A percentile compares a stretch with the other conserved stretches of the same genome.
Conservation (phyloP, 1,140 invertebrate species). For the Papilio helenus region DNA sequence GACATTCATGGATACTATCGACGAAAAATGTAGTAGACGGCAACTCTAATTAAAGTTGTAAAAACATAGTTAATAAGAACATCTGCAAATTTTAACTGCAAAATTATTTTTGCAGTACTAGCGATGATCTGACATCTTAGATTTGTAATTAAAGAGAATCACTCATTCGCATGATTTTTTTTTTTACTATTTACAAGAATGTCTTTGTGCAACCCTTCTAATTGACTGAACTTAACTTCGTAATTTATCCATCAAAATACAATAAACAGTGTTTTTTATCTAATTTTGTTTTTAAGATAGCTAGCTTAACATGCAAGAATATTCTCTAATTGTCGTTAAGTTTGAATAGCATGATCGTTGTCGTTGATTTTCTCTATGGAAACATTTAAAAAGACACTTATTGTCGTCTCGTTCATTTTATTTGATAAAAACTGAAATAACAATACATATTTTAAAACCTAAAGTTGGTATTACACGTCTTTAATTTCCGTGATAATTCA, state of each 20-base stretch:
- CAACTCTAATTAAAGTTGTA: too few species aligned
- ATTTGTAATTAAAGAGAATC: too few species aligned
- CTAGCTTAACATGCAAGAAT: background rate
- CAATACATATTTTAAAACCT: background rate
- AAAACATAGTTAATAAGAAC: too few species aligned
- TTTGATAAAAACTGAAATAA: background rate
- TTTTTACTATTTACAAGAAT: background rate
- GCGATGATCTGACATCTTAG: too few species aligned
- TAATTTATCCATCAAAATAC: background rate
- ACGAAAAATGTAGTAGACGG: too few species aligned
- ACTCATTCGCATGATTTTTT: too few species aligned
- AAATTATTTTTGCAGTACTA: too few species aligned
- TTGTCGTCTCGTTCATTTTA: background rate
- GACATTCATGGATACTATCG: too few species aligned
- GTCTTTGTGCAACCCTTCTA: background rate
- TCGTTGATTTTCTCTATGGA: background rate
- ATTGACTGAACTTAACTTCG: background rate
- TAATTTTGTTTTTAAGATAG: background rate
- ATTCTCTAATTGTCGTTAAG: slow-evolving; percentile 22
- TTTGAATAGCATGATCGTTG: slow-evolving; percentile 38
- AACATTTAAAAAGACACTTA: background rate
- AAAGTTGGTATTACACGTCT: slow-evolving; percentile 43
- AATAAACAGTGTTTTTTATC: background rate
- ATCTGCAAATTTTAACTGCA: too few species aligned
- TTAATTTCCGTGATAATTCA: slow-evolving; percentile 51